These are phyloP conservation scores for Oryzias curvinotus DNA, from an alignment of 2,113 vertebrate genomes.

Conservation along the genomic window DNA sequence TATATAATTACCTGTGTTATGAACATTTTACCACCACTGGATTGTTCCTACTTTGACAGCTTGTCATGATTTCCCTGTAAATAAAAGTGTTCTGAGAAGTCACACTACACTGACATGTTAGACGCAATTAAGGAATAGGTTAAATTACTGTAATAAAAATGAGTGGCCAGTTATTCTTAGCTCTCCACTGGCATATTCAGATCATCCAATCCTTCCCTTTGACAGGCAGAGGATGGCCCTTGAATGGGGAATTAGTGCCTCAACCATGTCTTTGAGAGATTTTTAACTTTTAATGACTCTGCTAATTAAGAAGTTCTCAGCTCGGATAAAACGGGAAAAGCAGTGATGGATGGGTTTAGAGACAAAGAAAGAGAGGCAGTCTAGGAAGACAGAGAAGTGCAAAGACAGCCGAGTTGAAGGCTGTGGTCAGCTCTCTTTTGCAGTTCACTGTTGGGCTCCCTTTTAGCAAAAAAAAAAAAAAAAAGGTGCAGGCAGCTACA, in stretches of 20 bases:
- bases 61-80: not conserved
- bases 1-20: too few relatives aligned
- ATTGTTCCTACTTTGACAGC: too few relatives aligned
- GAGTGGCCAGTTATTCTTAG: conserved; percentile 47
- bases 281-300: conserved; percentile 56
- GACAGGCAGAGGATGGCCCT: conserved; percentile 35
- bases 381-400: conserved; percentile 20
- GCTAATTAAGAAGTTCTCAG: conserved; percentile 48
- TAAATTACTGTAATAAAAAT: conserved; percentile 42
- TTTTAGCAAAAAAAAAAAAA: conserved; percentile 27
- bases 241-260: conserved; percentile 49
- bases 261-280: conserved; percentile 11
- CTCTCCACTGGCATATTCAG: conserved; percentile 46
- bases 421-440: conserved; percentile 35
- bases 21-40: too few relatives aligned
- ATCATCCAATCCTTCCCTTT: conserved; percentile 43
- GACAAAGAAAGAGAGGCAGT: conserved; percentile 42
- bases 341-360: conserved; percentile 41
- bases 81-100: not conserved
- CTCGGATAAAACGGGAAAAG: not conserved
- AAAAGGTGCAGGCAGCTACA: conserved; percentile 38
- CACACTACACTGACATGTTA: conserved; percentile 6
- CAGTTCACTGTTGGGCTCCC: conserved; percentile 36
- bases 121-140: conserved; percentile 29
- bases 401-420: conserved; percentile 28